Conservation (phyloP, 2,113 vertebrate species). For the Dendrocopos noguchii region DNA sequence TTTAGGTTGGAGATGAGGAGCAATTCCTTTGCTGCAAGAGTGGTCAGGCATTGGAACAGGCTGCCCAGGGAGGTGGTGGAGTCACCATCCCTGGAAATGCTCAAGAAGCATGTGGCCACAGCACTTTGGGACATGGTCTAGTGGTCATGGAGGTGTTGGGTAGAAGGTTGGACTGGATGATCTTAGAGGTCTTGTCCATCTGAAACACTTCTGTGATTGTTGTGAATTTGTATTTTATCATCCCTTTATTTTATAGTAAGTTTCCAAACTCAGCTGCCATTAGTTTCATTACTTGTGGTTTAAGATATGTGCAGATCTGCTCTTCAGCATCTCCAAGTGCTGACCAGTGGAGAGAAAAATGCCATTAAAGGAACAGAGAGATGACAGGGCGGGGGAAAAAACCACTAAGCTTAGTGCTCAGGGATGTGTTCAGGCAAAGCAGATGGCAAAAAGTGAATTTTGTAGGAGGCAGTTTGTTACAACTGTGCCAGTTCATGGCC, state of each 20-base stretch:
- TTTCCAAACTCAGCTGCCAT: background rate
- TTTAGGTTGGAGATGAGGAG: too few species aligned
- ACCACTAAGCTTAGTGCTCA: background rate
- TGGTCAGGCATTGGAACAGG: too few species aligned
- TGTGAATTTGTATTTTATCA: background rate
- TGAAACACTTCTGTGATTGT: background rate
- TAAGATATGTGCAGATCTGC: background rate
- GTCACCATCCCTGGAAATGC: too few species aligned
- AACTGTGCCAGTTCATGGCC: background rate
- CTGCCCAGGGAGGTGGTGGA: too few species aligned
- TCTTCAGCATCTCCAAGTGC: background rate
- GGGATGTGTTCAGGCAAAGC: background rate
- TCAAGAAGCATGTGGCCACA: too few species aligned
- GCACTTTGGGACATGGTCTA: too few species aligned
- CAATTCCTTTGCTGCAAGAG: too few species aligned
- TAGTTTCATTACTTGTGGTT: background rate
- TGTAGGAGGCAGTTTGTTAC: background rate
- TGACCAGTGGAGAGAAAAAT: background rate
- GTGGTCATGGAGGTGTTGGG: too few species aligned
- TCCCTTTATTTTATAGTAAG: background rate
- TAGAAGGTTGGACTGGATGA: background rate
- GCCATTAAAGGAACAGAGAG: background rate
- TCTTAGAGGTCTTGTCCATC: background rate
- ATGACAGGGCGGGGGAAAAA: accelerated
- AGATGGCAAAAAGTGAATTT: background rate